Percentiles rank a stretch among this genome's conserved stretches.
Evolutionary conservation across 2,888 invertebrate genomes (phyloP).

Genomic region (Leptodirus hochenwartii): DNA sequence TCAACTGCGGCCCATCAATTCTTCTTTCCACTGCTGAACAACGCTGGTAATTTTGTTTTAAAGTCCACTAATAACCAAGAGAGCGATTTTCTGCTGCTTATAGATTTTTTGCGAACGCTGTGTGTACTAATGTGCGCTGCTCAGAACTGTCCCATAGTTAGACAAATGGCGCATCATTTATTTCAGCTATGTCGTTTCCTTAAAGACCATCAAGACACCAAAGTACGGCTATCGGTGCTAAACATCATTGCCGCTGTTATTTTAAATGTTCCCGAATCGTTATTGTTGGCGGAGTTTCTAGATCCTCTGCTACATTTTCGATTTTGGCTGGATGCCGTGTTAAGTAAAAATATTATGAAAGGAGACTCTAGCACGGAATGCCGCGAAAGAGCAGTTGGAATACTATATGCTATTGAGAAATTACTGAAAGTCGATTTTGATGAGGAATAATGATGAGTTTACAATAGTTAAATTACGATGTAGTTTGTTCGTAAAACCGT

Average conservation of each 20-base stretch:
- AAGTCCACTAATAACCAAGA: slow-evolving; percentile 34
- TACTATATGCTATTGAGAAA: slow-evolving; percentile 36
- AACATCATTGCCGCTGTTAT: slow-evolving; percentile 46
- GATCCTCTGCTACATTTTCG: slow-evolving; percentile 44
- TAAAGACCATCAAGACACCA: slow-evolving; percentile 45
- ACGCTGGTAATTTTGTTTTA: slow-evolving; percentile 40
- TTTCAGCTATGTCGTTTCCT: slow-evolving; percentile 47
- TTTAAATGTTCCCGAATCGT: slow-evolving; percentile 36
- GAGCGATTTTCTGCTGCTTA: slow-evolving; percentile 44
- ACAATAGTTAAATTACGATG: too few relatives aligned
- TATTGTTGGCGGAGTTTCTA: slow-evolving; percentile 39
- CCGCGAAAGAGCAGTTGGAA: slow-evolving; percentile 40
- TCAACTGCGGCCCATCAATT: slow-evolving; percentile 57
- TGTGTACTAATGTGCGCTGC: slow-evolving; percentile 46
- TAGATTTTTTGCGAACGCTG: slow-evolving; percentile 49
- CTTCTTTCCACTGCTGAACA: slow-evolving; percentile 64
- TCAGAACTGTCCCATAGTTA: slow-evolving; percentile 44
- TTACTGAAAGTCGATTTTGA: slow-evolving; percentile 22
- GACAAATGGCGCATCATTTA: slow-evolving; percentile 49
- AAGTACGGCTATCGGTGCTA: slow-evolving; percentile 46
- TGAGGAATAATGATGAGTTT: slow-evolving; percentile 4
- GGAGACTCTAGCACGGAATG: slow-evolving; percentile 48
- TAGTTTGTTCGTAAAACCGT: slow-evolving; percentile 3
- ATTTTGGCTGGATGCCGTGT: slow-evolving; percentile 43
- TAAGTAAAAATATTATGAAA: slow-evolving; percentile 34